Evolutionary conservation across 64 coral and sea anemone genomes (phyloP), one percentile per base, ranked within the genome.

Genomic region (Platygyra sinensis): DNA sequence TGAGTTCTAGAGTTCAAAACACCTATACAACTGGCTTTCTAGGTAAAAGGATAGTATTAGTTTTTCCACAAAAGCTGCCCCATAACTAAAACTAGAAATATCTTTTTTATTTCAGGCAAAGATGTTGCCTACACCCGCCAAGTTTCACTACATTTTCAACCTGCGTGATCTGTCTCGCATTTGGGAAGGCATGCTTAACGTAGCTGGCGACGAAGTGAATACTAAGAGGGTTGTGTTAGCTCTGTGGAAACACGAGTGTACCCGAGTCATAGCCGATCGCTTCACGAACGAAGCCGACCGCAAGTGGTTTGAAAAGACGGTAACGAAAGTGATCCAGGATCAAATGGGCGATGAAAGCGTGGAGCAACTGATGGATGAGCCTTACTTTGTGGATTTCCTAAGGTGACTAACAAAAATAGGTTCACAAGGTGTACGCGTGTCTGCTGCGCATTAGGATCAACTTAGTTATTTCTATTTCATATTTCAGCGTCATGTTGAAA

Each of bases 171-270:
- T 96, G 82, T 96, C 95, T 19, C 95, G 95, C 3, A 96, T 96
- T 51, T 96, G 95, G 95, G 95, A 98, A 94, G 96, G 96, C 11
- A 98, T 98, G 96, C 64, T 98, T 28, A 98, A 98, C 50, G 91
- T 94, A 60, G 83, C 96, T 14, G 78, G 96, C 24, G 64, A 74
- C 52, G 96, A 98, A 55, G 86, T 91, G 25, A 74, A 92, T 46
- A 86, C 88, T 4, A 88, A 69, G 73, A 82, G 36, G 74, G 82
- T 92, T 42, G 96, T 79, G 46, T 30, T 98, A 30, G 87, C 89
- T 3, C 81, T 98, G 10, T 98, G 96, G 96, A 98, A 98, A 86
- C 96, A 98, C 52, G 96, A 98, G 84, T 94, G 92, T 32, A 98
- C 92, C 31, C 92, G 96, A 73, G 96, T 98, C 29, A 98, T 98